These are phyloP conservation scores for Psophia crepitans DNA, from an alignment of 2,113 vertebrate genomes.

Conservation along the genomic window DNA sequence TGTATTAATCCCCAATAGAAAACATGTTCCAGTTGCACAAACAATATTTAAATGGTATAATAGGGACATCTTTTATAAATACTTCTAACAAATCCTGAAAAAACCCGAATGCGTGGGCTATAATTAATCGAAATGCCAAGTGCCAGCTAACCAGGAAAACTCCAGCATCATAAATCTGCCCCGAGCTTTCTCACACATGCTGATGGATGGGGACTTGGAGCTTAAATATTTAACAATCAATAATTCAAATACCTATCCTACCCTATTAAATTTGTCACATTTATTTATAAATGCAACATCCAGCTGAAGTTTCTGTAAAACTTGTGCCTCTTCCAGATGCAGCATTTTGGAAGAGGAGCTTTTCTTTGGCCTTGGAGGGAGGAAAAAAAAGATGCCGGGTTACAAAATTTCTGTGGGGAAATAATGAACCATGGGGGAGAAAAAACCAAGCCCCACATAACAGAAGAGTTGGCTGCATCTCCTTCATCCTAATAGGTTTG, in stretches of 20 bases:
- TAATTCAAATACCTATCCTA: constrained; percentile 79
- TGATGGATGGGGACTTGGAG: constrained; percentile 77
- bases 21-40: constrained; percentile 61
- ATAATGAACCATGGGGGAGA: background rate
- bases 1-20: constrained; percentile 65
- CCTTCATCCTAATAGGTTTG: constrained; percentile 3
- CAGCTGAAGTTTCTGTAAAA: constrained; percentile 47
- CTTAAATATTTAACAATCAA: constrained; percentile 82
- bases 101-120: constrained; percentile 40
- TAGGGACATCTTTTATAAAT: constrained; percentile 61
- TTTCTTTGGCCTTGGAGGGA: background rate
- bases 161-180: constrained; percentile 78
- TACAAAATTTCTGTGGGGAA: background rate
- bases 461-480: background rate
- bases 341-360: background rate
- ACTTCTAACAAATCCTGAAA: constrained; percentile 43
- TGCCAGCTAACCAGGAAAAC: constrained; percentile 78
- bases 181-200: constrained; percentile 52
- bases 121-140: constrained; percentile 81
- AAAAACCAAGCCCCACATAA: background rate
- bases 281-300: constrained; percentile 72
- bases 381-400: background rate
- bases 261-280: constrained; percentile 76
- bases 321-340: background rate
- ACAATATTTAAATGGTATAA: constrained; percentile 69